Evolutionary conservation across 2,888 invertebrate genomes (phyloP), one percentile per base, ranked within the genome.

Genomic region (Clunio marinus): DNA sequence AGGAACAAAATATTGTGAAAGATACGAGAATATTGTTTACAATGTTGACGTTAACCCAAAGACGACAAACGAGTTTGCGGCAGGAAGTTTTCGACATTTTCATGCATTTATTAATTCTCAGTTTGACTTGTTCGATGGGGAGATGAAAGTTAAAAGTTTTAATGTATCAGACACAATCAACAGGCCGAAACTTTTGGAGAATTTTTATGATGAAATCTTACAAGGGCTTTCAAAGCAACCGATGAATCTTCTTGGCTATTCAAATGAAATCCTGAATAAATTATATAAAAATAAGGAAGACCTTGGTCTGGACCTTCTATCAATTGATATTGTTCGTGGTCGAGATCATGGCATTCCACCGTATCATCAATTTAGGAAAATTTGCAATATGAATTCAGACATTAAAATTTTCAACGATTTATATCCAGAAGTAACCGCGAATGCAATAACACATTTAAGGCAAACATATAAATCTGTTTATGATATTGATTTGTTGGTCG

Each of bases 51-150:
- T 45, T 32, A 55, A 66, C 20, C 17, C 66, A 20, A 32, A 79
- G 1, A 80, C 82, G 7, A 75, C 78, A 0, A 87, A 88, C 70
- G 89, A 88, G 73, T 92, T 91, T 75, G 83, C 89, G 0, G 81
- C 87, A 0, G 90, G 90, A 1, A 91, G 89, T 8, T 87, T 88
- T 79, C 80, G 92, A 73, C 87, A 89, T 74, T 89, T 91, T 0
- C 92, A 93, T 76, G 87, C 88, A 0, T 81, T 86, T 35, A 55
- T 58, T 5, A 70, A 70, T 10, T 22, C 24, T n/a, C 5, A 57
- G 59, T 41, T 69, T 10, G 35, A 70, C 3, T 37, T 79, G 80
- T 17, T 74, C 82, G 69, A 77, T 82, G 28, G 72, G 70, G 17
- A 74, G 73, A 25, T 63, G 69, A 24, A 68, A 73, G 1, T 25